Conservation (phyloP, 2,797 vertebrate genomes). For the Ceryle rudis region DNA sequence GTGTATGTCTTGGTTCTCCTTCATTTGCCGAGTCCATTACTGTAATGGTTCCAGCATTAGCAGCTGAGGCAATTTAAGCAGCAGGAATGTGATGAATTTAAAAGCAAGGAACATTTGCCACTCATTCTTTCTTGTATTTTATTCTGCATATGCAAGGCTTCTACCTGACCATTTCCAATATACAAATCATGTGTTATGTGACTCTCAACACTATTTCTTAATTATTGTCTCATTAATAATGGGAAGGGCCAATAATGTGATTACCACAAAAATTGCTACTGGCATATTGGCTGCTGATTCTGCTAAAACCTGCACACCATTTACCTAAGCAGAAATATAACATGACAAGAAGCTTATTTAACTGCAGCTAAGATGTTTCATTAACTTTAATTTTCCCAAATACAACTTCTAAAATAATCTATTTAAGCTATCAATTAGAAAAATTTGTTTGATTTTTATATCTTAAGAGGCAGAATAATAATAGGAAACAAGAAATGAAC, state of each 20-base stretch:
- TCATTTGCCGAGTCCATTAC: conserved; percentile 98
- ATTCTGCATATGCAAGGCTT: conserved; percentile 56
- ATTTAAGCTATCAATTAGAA: conserved; percentile 10
- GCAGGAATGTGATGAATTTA: conserved; percentile 79
- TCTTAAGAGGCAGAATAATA: background rate
- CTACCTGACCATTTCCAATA: conserved; percentile 56
- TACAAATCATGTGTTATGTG: conserved; percentile 82
- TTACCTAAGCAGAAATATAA: conserved; percentile 85
- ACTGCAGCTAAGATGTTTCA: conserved; percentile 67
- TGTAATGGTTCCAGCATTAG: conserved; percentile 96
- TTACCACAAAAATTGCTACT: conserved; percentile 81
- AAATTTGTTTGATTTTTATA: background rate
- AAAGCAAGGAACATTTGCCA: conserved; percentile 72
- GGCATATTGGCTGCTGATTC: conserved; percentile 87
- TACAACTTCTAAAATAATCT: conserved; percentile 18
- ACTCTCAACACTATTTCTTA: conserved; percentile 87
- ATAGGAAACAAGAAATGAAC: background rate
- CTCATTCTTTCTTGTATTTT: conserved; percentile 58
- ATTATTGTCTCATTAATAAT: conserved; percentile 92
- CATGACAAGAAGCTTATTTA: conserved; percentile 86
- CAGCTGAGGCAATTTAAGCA: conserved; percentile 90
- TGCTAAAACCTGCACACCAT: conserved; percentile 83
- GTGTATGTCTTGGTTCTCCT: conserved; percentile 93
- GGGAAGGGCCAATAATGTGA: conserved; percentile 81
- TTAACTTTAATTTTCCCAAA: conserved; percentile 83